Base-by-base conservation (phyloP, 2,797 vertebrate genomes). In the Chaetophractus vellerosus region DNA sequence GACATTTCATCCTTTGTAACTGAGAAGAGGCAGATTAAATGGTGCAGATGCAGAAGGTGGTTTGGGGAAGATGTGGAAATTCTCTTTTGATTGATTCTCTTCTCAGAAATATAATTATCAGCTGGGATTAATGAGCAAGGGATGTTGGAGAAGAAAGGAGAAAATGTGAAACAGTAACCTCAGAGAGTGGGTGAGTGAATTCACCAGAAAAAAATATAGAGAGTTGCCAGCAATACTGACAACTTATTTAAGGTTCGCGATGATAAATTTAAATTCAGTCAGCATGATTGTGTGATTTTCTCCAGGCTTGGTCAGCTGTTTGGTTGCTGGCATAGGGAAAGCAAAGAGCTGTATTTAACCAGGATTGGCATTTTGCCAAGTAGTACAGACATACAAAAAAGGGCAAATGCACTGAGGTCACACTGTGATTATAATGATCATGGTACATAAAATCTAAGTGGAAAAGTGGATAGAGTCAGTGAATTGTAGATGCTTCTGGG, bases 161-260 rank as follows among this genome's bases (percentile, higher is more conserved):
- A 72, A 38, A 52, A 38, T 80, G 10, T 8, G 38, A 93, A 92
- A 52, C 21, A 59, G 11, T 31, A 38, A 1, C 33, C 72, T 79
- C 26, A n/a, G 19, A 90, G 24, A 63, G 5, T 41, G 12, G 1
- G 33, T 66, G 64, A 82, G 82, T 96, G 48, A 89, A 86, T 64
- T 85, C 21, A 33, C 12, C 36, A 88, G 89, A 72, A 90, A 92
- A 92, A 75, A 79, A 57, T 36, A 0, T 45, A 45, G 45, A 78
- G 21, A 57, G 2, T 71, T 93, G 36, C 61, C 31, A 79, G 19
- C 6, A 93, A 55, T 93, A 52, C 2, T 26, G 26, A 93, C 28
- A 12, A 45, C 79, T 94, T 94, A 64, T 95, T 81, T 78, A 87
- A 82, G 28, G 26, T 57, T 81, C 26, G 24, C 85, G 33, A 80